Evolutionary conservation across 2,888 invertebrate genomes (phyloP), one percentile per base, ranked within the genome.

Genomic region (Thymelicus lineola): DNA sequence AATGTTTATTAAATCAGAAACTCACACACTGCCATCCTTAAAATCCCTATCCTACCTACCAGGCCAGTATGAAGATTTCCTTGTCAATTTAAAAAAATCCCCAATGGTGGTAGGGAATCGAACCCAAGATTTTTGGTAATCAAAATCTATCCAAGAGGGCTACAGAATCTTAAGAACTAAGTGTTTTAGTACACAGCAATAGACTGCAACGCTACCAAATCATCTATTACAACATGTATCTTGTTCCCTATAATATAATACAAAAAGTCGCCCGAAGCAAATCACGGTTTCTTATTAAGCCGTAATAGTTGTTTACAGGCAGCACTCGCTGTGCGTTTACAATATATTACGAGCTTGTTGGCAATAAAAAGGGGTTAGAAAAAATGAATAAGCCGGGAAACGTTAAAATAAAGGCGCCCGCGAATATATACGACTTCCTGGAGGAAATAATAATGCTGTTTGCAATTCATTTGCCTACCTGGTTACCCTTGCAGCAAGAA

Each of bases 391-490:
- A 92, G 89, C 86, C 87, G 88, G 86, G 82, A 82, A 90, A 90
- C 86, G 90, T 87, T 92, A 92, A 93, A 93, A 92, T 91, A 93
- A 92, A 93, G 86, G 87, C 91, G 86, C 84, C 85, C 84, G 79
- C 85, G 90, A 90, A 93, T 94, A 94, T 93, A 91, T 94, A 94
- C 89, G 94, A 93, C 94, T 94, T 94, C 94, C 94, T 90, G 80
- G 81, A 93, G 93, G 93, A 93, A 94, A 94, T 94, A 94, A 94
- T 94, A 94, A 94, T 92, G 90, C 93, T 94, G 94, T 94, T 94
- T 94, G 93, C 94, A 94, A 94, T 94, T 94, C 94, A 94, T 94
- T 94, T 94, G 91, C 82, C 89, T 93, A 93, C 93, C 93, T 93
- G 93, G 88, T 86, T 86, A 90, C 91, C 90, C 90, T 82, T 84